A percentile compares a stretch with the other conserved stretches of the same genome.
Conservation (phyloP, 2,113 vertebrate genomes). For the Zosterops pallidus region DNA sequence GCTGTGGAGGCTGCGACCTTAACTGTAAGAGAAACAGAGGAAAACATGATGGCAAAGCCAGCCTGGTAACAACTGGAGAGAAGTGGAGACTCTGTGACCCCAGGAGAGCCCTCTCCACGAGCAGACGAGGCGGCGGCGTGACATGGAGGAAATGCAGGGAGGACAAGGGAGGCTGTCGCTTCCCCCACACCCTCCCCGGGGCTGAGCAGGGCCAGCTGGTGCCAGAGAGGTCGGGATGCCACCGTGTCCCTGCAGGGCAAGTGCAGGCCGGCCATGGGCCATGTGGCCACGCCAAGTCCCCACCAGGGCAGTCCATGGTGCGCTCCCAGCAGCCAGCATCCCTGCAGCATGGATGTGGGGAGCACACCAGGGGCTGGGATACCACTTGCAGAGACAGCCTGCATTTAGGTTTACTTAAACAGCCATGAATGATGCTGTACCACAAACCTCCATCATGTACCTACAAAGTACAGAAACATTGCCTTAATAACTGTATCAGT, state of each 20-base stretch:
- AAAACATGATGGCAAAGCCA: background rate
- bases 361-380: background rate
- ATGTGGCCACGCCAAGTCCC: background rate
- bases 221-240: background rate
- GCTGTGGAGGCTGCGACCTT: background rate
- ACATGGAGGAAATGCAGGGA: rapidly evolving
- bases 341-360: background rate
- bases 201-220: background rate
- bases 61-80: background rate
- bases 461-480: background rate
- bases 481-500: background rate
- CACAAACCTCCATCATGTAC: rapidly evolving
- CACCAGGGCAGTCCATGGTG: rapidly evolving
- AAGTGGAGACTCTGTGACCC: background rate
- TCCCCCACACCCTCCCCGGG: background rate
- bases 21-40: background rate
- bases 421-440: background rate
- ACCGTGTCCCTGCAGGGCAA: rapidly evolving
- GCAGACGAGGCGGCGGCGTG: rapidly evolving
- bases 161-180: background rate
- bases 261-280: rapidly evolving
- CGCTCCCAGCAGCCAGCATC: background rate
- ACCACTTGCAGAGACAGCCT: background rate
- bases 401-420: background rate
- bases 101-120: background rate